Base-by-base conservation (phyloP, 2,797 vertebrate genomes). In the Iguana delicatissima region DNA sequence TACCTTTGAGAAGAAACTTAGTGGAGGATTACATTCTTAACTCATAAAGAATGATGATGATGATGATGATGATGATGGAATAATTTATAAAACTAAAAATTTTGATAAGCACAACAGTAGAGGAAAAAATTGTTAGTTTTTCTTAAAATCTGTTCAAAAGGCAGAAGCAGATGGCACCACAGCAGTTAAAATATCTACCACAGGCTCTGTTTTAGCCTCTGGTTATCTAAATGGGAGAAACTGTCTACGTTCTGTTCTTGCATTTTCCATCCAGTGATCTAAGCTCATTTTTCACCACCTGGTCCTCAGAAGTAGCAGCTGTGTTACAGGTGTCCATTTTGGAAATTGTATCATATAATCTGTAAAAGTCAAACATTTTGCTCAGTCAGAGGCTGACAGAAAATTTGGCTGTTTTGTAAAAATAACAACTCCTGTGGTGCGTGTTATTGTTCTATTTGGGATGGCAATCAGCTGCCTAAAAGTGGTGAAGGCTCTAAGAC, bases 331-430 rank as follows among this genome's bases (percentile, higher is more conserved):
- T 87, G 14, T 86, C 38, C 3, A 85, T 87, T 46, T 46, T 91
- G 20, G 82, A 83, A 29, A 89, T 85, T 93, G 69, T 35, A 85
- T 90, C 89, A 74, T 16, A 57, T 73, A 6, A 22, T 81, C 24
- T 89, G 35, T 42, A 83, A 79, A 67, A 77, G 46, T 42, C 69
- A 84, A 10, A 0, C 88, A 82, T 29, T 93, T 94, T 86, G 29
- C 5, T 79, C 55, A 73, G 29, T 62, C 4, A 20, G 80, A 74
- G 59, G 72, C n/a, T 87, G 85, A 83, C 46, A 87, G 86, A 35
- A 82, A 67, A 69, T 77, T 67, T 87, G 85, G 59, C 50, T 77
- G 84, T 52, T 67, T 13, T 74, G 46, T 77, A 38, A 55, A 90
- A 90, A 57, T 77, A 46, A 24, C 57, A 76, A 74, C 16, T 76